These are phyloP conservation scores for Lacerta agilis DNA, from an alignment of 2,797 vertebrate genomes.

Conservation along the genomic window DNA sequence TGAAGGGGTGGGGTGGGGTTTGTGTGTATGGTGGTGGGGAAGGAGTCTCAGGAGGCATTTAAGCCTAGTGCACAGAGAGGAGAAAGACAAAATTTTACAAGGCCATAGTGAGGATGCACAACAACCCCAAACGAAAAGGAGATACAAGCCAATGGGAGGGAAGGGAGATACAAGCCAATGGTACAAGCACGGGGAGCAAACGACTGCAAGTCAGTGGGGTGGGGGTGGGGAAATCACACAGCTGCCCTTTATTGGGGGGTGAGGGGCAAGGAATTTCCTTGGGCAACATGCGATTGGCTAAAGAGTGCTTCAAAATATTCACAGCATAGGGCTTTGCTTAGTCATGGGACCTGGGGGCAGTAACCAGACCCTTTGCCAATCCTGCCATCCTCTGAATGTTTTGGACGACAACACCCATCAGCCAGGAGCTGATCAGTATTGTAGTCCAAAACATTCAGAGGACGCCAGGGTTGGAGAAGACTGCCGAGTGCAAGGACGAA, in stretches of 20 bases:
- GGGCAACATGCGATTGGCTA: background rate
- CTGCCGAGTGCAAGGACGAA: background rate
- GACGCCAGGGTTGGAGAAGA: background rate
- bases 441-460: too few relatives aligned
- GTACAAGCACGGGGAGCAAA: conserved; percentile 27
- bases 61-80: conserved; percentile 78
- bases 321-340: background rate
- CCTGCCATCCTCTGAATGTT: too few relatives aligned
- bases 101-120: conserved; percentile 56
- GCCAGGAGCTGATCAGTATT: too few relatives aligned
- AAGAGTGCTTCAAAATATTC: background rate
- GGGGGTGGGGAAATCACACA: background rate
- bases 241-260: conserved; percentile 22
- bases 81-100: conserved; percentile 75
- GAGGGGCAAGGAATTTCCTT: background rate
- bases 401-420: too few relatives aligned
- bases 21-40: background rate
- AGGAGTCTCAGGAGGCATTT: conserved; percentile 76
- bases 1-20: conserved; percentile 63
- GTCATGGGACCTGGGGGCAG: background rate
- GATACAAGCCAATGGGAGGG: background rate
- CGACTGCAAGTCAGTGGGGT: background rate
- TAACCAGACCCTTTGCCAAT: too few relatives aligned
- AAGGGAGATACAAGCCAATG: conserved; percentile 22
- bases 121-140: conserved; percentile 25